Evolutionary conservation across 2,113 vertebrate species (phyloP).

Genomic region (Mustelus asterias): DNA sequence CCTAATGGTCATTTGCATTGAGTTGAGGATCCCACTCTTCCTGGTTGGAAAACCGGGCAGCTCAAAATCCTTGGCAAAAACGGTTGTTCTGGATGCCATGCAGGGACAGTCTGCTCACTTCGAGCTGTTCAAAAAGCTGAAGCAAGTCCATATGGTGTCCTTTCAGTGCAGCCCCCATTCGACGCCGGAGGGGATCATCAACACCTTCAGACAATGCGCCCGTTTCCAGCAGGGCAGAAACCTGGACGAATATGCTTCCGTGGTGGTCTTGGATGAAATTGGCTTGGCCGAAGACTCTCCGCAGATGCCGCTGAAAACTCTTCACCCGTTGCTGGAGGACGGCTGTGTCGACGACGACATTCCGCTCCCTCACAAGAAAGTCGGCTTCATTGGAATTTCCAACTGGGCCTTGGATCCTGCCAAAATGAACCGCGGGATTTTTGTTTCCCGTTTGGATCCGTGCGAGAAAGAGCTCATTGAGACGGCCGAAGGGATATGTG

Average conservation of each 20-base stretch:
- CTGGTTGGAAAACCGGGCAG: conserved; percentile 69
- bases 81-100: conserved; percentile 63
- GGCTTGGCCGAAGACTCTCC: conserved; percentile 68
- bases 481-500: conserved; percentile 65
- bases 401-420: conserved; percentile 72
- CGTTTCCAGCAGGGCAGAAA: conserved; percentile 66
- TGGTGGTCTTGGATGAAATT: conserved; percentile 67
- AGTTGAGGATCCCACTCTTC: conserved; percentile 65
- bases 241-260: conserved; percentile 62
- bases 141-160: conserved; percentile 65
- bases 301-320: conserved; percentile 66
- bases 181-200: conserved; percentile 65
- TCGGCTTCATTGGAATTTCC: conserved; percentile 69
- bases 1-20: conserved; percentile 66
- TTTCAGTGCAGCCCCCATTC: conserved; percentile 73
- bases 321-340: conserved; percentile 68
- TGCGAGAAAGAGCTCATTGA: conserved; percentile 60
- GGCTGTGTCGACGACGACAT: conserved; percentile 63
- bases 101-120: conserved; percentile 55
- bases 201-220: conserved; percentile 62
- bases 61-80: conserved; percentile 70
- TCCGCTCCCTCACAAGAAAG: conserved; percentile 60
- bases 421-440: conserved; percentile 71
- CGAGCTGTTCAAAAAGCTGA: conserved; percentile 55
- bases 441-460: conserved; percentile 63